Evolutionary conservation across 2,888 invertebrate genomes (phyloP), one percentile per base, ranked within the genome.

Genomic region (Gnatocerus cornutus): DNA sequence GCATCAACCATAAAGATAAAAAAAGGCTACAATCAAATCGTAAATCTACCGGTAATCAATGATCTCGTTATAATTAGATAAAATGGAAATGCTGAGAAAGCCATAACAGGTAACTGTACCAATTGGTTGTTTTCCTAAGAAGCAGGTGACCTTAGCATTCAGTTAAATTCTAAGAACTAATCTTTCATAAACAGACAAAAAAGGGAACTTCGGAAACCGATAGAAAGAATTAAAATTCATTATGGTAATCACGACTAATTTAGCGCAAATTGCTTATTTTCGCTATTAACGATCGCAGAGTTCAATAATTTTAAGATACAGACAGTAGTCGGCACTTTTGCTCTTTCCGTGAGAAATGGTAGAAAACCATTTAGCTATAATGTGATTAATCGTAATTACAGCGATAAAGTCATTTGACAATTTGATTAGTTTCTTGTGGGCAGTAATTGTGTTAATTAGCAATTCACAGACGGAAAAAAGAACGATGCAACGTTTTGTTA

Each of bases 141-240:
- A 39, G 74, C 74, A 75, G 75, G 77, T 74, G 75, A 73, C 71
- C 16, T 33, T 12, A 33, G 12, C 10, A 52, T 12, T 12, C 29
- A 4, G 71, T 64, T 71, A 72, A 72, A 68, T 77, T 77, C 77
- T 71, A 71, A 74, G 77, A 77, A 77, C 68, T 72, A 64, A 73
- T 74, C 73, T 69, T 68, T 77, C 74, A 73, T 69, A 69, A 71
- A 71, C 70, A 58, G 46, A 13, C 16, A 46, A 16, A 16, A 16
- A 46, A 14, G 9, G 21, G 7, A 46, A 3, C 13, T 16, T 43
- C 10, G 7, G 33, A n/a, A 33, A 33, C 33, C 9, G 1, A 33
- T 33, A 33, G n/a, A 6, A 33, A 21, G 21, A 21, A 21, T 21
- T 21, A 21, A 21, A 21, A 21, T 21, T 21, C 21, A n/a, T n/a